Evolutionary conservation across 2,797 vertebrate genomes (phyloP).

Genomic region (Botia almorhae): DNA sequence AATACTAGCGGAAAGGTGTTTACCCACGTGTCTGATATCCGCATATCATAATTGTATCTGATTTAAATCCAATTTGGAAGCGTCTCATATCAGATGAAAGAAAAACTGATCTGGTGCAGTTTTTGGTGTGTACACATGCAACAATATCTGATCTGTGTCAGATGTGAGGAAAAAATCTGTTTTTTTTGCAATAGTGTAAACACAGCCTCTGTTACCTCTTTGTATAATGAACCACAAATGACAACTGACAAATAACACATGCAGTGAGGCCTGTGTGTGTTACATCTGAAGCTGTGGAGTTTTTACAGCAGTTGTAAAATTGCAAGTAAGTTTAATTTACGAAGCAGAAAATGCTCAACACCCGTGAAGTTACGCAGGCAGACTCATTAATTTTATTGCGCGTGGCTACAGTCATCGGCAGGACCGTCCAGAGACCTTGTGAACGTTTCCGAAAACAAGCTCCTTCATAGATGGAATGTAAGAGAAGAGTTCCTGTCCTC

Average conservation of each 20-base stretch:
- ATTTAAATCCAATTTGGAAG: no score
- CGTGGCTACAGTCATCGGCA: background rate
- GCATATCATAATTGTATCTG: no score
- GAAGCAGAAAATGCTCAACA: conserved; percentile 28
- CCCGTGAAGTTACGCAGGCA: conserved; percentile 11
- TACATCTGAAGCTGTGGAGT: conserved; percentile 11
- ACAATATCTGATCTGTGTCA: no score
- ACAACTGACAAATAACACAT: background rate
- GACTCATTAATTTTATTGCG: conserved; percentile 34
- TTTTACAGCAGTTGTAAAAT: conserved; percentile 5
- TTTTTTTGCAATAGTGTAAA: no score
- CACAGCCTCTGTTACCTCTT: no score
- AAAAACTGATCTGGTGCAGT: no score
- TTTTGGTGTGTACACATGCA: no score
- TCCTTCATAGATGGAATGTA: background rate
- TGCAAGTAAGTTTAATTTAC: conserved; percentile 35
- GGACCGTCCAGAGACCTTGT: conserved; percentile 11
- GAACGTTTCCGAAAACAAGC: conserved; percentile 30
- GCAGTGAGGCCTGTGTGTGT: background rate
- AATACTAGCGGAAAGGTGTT: no score
- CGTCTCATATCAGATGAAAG: no score
- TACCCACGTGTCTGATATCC: no score
- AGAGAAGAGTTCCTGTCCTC: background rate
- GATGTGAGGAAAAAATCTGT: no score
- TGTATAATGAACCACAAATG: background rate